A percentile compares a stretch with the other conserved stretches of the same genome.
phyloP scores from a whole-genome alignment of 1,140 invertebrate genomes.

The Olivierus martensii region DNA sequence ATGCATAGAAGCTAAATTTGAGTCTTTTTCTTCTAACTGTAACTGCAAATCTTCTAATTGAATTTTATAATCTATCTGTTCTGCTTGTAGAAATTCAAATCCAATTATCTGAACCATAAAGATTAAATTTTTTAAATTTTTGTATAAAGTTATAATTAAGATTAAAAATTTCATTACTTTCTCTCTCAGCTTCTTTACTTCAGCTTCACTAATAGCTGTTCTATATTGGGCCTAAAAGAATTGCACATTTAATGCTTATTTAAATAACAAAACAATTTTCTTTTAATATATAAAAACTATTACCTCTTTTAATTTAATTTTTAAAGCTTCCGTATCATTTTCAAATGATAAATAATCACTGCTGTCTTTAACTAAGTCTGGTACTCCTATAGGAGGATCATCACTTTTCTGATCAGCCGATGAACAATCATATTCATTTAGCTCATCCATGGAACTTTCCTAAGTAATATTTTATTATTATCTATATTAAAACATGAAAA shows the following conservation, averaged over 20 bases:
- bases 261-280: too few relatives aligned
- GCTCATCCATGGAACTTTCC: too few relatives aligned
- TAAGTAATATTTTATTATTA: too few relatives aligned
- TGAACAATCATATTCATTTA: constrained; percentile 12
- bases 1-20: constrained; percentile 38
- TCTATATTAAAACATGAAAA: too few relatives aligned
- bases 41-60: constrained; percentile 57
- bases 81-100: constrained; percentile 45
- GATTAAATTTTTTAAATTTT: too few relatives aligned
- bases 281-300: too few relatives aligned
- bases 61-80: constrained; percentile 46
- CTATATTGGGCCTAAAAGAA: constrained; percentile 9
- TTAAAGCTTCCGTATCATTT: constrained; percentile 13
- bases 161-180: neutral
- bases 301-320: constrained; percentile 44
- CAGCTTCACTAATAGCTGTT: constrained; percentile 15
- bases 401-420: constrained; percentile 18
- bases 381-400: constrained; percentile 12
- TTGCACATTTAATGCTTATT: neutral
- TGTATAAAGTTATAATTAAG: too few relatives aligned
- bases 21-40: constrained; percentile 26
- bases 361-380: constrained; percentile 2
- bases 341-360: constrained; percentile 16
- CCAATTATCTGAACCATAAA: constrained; percentile 46
- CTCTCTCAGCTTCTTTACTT: constrained; percentile 35